These are phyloP conservation scores for Papio anubis DNA, from an alignment of 2,113 vertebrate species.

Conservation along the genomic window DNA sequence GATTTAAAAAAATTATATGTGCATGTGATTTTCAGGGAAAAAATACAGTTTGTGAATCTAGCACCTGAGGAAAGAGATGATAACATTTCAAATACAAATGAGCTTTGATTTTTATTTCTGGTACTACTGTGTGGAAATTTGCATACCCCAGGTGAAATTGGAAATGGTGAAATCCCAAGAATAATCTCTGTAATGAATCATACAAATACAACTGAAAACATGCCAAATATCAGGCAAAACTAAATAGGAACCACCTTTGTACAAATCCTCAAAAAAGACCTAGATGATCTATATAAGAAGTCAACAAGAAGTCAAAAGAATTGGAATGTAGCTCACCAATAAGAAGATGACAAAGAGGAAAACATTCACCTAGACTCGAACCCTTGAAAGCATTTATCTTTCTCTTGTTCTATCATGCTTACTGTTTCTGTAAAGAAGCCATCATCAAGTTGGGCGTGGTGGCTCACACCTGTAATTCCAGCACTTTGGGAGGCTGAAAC, in stretches of 20 bases:
- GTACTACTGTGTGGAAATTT: constrained; percentile 38
- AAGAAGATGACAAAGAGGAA: background rate
- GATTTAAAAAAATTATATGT: background rate
- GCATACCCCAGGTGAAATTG: background rate
- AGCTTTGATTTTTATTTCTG: constrained; percentile 57
- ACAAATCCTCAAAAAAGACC: background rate
- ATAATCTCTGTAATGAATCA: constrained; percentile 44
- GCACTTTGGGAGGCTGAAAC: too few species aligned
- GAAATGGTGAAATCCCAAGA: constrained; percentile 32
- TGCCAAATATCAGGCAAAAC: constrained; percentile 22
- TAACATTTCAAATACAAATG: constrained; percentile 34
- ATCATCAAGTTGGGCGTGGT: background rate
- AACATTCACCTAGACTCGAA: background rate
- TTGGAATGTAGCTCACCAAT: background rate
- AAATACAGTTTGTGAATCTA: background rate
- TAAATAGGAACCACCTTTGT: background rate
- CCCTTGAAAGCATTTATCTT: background rate
- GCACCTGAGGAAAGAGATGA: background rate
- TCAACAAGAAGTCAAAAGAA: background rate
- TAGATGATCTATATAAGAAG: background rate
- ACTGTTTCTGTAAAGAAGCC: background rate
- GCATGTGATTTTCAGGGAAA: background rate
- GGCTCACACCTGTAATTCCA: too few species aligned
- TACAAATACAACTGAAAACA: constrained; percentile 43
- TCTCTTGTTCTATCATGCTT: background rate